Conservation (phyloP, 2,113 vertebrate genomes). For the Canis aureus region DNA sequence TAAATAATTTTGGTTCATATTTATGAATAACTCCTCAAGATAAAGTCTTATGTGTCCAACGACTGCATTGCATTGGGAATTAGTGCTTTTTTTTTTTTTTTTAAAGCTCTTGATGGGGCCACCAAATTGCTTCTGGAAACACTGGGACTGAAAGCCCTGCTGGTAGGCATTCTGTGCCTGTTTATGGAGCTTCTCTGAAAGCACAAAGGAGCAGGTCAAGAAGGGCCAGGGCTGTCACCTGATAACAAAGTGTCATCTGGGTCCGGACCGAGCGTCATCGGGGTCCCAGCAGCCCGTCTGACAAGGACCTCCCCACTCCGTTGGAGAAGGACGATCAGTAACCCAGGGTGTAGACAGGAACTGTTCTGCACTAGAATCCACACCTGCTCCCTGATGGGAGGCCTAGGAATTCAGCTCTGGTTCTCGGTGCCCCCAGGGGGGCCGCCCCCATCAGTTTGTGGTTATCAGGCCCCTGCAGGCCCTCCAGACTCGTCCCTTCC, state of each 20-base stretch:
- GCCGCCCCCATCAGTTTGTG: fast-evolving
- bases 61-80: background rate
- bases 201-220: background rate
- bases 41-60: background rate
- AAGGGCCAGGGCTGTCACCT: background rate
- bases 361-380: background rate
- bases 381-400: background rate
- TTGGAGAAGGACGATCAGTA: background rate
- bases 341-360: background rate
- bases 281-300: background rate
- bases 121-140: background rate
- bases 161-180: fast-evolving
- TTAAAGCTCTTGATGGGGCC: background rate
- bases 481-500: fast-evolving
- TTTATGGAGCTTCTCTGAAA: background rate
- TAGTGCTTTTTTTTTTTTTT: background rate
- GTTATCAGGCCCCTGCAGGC: background rate
- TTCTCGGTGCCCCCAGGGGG: background rate
- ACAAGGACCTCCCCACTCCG: background rate
- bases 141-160: background rate
- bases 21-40: background rate
- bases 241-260: background rate
- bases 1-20: background rate
- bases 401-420: background rate
- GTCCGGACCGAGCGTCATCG: background rate